A percentile compares a stretch with the other conserved stretches of the same genome.
Evolutionary conservation across 2,888 invertebrate genomes (phyloP).

Genomic region (Esperia sulphurella): DNA sequence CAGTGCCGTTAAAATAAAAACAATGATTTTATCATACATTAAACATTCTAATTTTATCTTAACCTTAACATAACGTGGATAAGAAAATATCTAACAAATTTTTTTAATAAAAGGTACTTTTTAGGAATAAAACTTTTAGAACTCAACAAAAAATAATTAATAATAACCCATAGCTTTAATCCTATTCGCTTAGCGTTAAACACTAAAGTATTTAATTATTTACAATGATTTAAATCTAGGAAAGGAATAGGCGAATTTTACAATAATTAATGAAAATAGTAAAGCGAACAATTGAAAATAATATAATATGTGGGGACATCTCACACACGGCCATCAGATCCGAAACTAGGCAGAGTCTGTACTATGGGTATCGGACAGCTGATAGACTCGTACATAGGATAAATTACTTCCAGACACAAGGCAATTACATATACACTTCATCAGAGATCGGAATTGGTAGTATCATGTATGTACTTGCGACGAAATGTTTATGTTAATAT

Average conservation of each 20-base stretch:
- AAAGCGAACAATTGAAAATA: too few relatives aligned
- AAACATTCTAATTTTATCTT: slow-evolving; percentile 24
- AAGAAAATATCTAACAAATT: slow-evolving; percentile 56
- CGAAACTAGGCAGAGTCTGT: too few relatives aligned
- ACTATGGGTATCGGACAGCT: too few relatives aligned
- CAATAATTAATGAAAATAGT: slow-evolving; percentile 32
- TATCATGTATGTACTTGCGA: too few relatives aligned
- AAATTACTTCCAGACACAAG: too few relatives aligned
- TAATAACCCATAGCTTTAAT: slow-evolving; percentile 43
- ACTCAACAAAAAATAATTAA: slow-evolving; percentile 49
- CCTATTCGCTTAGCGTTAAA: slow-evolving; percentile 57
- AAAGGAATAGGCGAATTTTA: slow-evolving; percentile 10
- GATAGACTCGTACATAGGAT: too few relatives aligned
- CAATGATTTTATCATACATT: slow-evolving; percentile 60
- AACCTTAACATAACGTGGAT: slow-evolving; percentile 47
- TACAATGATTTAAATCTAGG: slow-evolving; percentile 29
- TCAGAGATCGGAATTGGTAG: too few relatives aligned
- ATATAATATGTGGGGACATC: too few relatives aligned
- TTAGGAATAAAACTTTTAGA: slow-evolving; percentile 74
- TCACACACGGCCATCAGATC: too few relatives aligned
- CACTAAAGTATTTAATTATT: slow-evolving; percentile 39
- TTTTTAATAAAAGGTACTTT: slow-evolving; percentile 61
- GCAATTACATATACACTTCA: too few relatives aligned
- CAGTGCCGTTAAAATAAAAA: slow-evolving; percentile 27
- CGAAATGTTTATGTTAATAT: too few relatives aligned